Base-by-base conservation (phyloP, 2,888 invertebrate genomes). In the Fabriciana adippe region DNA sequence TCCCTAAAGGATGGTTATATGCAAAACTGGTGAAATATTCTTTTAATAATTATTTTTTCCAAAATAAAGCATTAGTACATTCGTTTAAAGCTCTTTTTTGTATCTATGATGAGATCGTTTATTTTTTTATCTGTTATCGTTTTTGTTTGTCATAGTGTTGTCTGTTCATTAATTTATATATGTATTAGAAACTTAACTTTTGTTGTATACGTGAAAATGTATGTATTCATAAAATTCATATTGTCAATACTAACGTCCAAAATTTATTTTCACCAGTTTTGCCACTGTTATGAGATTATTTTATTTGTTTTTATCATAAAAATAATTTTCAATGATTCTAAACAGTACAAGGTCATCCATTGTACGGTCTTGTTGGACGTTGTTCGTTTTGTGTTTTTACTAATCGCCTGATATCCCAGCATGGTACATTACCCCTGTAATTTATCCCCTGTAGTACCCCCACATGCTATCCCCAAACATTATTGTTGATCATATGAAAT, bases 321-420 rank as follows among this genome's bases (percentile, higher is more conserved):
- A n/a, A 31, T 45, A 61, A 50, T 66, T 35, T 53, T 53, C 53
- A 18, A 55, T 35, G 18, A 61, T 47, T 51, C 26, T 61, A 35
- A 18, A 31, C 16, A 61, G 61, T 61, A 61, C 61, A 61, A 61
- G 21, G 53, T 35, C 62, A 54, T 53, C 53, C 54, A 54, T 65
- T 61, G 64, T 68, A 64, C 63, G 61, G 57, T 68, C 55, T 68
- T 64, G 65, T 62, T 82, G 67, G 75, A 79, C 82, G 83, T 88
- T 87, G 88, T 89, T 78, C 81, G 83, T 89, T 77, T 80, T 86
- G 85, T 89, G 84, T 88, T 81, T 18, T 85, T 75, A 90, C 87
- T 90, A 90, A 91, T 87, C 75, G 87, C 88, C 83, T 89, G 88
- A 74, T 86, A 87, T 89, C 80, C 84, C 79, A 87, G 90, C 89